These are phyloP conservation scores for Nesometra sesokonis DNA, from an alignment of 35 echinoderm and acorn worm genomes.

Conservation along the genomic window DNA sequence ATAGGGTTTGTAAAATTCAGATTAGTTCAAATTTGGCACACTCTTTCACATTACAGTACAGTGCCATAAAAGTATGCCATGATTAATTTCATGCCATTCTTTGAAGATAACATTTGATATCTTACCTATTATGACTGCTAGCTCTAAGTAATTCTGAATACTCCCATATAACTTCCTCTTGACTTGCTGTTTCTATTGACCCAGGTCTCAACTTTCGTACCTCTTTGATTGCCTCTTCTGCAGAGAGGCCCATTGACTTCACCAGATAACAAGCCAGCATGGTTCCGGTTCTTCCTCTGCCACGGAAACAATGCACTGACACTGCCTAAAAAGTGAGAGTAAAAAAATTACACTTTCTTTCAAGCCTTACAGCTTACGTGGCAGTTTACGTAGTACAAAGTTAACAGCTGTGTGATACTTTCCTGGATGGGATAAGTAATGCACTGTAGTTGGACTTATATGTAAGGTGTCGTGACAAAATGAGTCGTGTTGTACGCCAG, in stretches of 20 bases:
- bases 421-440: background rate
- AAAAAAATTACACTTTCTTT: background rate
- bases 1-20: too few species aligned
- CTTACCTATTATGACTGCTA: background rate
- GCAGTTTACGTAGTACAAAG: background rate
- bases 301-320: conserved; percentile 66
- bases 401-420: too few species aligned
- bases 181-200: conserved; percentile 58
- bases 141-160: background rate
- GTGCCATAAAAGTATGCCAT: too few species aligned
- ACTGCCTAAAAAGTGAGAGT: conserved; percentile 37
- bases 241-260: conserved; percentile 41
- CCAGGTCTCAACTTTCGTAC: conserved; percentile 44
- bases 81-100: too few species aligned
- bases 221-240: conserved; percentile 52
- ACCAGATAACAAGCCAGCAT: conserved; percentile 83
- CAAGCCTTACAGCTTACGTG: background rate
- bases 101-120: too few species aligned
- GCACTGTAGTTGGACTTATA: background rate
- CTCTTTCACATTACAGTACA: too few species aligned
- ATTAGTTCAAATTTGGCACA: too few species aligned
- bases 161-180: conserved; percentile 14
- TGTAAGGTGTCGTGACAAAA: too few species aligned
- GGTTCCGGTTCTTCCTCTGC: conserved; percentile 70
- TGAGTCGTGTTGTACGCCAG: too few species aligned